Conservation (phyloP, 2,888 invertebrate genomes). For the Tryphoninae sp. region DNA sequence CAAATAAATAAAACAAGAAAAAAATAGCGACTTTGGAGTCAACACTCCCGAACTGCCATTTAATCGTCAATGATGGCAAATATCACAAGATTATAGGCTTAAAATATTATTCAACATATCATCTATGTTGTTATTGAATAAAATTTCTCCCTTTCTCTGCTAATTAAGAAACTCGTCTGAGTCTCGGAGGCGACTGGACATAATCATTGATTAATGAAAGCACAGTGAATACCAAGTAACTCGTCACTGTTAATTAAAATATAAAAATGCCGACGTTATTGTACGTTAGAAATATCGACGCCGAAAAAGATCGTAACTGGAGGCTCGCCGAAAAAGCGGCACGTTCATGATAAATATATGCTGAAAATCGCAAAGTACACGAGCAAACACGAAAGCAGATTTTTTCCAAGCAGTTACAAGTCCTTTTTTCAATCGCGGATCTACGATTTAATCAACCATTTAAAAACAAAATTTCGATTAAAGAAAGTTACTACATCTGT, state of each 20-base stretch:
- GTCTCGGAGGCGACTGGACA: not conserved
- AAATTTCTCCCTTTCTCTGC: not conserved
- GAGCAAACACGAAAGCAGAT: not conserved
- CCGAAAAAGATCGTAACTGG: not conserved
- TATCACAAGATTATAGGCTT: not conserved
- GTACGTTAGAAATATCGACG: not conserved
- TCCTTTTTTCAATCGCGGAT: not conserved
- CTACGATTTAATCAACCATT: not conserved
- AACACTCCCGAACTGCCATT: not conserved
- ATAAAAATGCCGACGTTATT: not conserved
- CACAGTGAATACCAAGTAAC: constrained; percentile 1
- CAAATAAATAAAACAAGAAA: not conserved
- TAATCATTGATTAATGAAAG: constrained; percentile 11
- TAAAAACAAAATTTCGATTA: not conserved
- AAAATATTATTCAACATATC: constrained; percentile 5
- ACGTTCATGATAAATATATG: not conserved
- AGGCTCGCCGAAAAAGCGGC: not conserved
- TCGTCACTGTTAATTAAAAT: not conserved
- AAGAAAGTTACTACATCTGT: too few relatives aligned
- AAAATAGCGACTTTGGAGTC: not conserved
- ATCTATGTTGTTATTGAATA: not conserved
- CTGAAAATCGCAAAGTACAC: not conserved
- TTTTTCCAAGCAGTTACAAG: not conserved
- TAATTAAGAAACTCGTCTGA: not conserved
- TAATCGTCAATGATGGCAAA: not conserved